phyloP scores from a whole-genome alignment of 2,113 vertebrate species.

The Pionites leucogaster region DNA sequence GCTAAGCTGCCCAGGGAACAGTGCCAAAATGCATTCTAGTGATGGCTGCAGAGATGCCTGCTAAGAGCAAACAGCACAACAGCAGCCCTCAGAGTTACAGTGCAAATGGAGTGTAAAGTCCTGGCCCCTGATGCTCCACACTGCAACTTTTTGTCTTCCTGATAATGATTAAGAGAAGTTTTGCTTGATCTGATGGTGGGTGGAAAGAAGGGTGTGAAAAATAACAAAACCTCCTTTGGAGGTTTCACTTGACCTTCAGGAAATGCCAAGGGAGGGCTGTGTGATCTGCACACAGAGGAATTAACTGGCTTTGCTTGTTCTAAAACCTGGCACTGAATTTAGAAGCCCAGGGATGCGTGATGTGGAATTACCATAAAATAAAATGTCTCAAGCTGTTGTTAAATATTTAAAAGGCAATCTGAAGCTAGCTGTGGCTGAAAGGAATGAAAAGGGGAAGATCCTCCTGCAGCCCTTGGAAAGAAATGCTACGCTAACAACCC shows the following conservation, averaged over 20 bases:
- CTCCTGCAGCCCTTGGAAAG: not conserved
- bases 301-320: conserved; percentile 66
- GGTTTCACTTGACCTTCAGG: conserved; percentile 68
- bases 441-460: conserved; percentile 42
- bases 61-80: conserved; percentile 76
- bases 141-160: conserved; percentile 72
- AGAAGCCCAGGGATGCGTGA: conserved; percentile 36
- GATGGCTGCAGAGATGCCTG: conserved; percentile 73
- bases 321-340: conserved; percentile 47
- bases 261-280: not conserved
- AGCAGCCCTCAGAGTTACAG: conserved; percentile 72
- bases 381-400: conserved; percentile 61
- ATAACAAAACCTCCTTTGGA: not conserved
- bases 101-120: conserved; percentile 80
- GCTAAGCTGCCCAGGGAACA: conserved; percentile 71
- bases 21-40: conserved; percentile 68
- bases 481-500: not conserved
- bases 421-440: conserved; percentile 56
- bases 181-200: conserved; percentile 60
- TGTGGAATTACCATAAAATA: conserved; percentile 61
- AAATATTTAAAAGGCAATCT: conserved; percentile 73
- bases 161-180: conserved; percentile 75
- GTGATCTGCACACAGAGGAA: conserved; percentile 24
- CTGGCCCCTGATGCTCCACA: conserved; percentile 57
- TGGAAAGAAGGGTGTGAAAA: conserved; percentile 41